Evolutionary conservation across 2,113 vertebrate genomes (phyloP).

Genomic region (Brevimyrus niger): DNA sequence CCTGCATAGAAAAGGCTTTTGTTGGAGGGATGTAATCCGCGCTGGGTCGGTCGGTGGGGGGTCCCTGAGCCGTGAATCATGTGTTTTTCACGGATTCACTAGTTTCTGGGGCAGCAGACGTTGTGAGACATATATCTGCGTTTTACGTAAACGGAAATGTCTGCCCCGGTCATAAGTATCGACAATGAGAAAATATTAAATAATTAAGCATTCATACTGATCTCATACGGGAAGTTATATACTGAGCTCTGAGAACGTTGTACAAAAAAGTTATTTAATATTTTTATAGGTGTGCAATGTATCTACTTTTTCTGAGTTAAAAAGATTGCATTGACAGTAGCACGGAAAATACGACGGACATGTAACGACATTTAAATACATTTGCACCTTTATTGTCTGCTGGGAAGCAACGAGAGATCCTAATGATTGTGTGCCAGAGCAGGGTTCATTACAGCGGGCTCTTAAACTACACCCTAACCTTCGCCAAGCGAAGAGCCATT

Average conservation of each 20-base stretch:
- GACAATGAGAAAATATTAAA: background rate
- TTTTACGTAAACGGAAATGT: background rate
- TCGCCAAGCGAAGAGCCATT: background rate
- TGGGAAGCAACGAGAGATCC: background rate
- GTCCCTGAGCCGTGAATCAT: constrained; percentile 22
- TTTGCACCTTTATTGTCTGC: background rate
- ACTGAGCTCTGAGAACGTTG: background rate
- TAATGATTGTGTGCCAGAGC: background rate
- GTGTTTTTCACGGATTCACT: constrained; percentile 33
- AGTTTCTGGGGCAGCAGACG: constrained; percentile 1
- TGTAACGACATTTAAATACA: background rate
- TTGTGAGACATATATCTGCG: background rate
- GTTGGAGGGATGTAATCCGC: constrained; percentile 40
- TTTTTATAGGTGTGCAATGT: background rate
- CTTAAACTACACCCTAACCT: background rate
- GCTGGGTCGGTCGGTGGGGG: constrained; percentile 40
- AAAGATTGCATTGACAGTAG: background rate
- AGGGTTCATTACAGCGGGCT: background rate
- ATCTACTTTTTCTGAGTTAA: background rate
- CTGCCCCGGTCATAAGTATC: background rate
- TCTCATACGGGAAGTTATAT: background rate
- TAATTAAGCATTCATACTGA: background rate
- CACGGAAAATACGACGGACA: background rate
- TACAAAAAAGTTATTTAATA: background rate
- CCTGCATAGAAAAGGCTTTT: constrained; percentile 30